Evolutionary conservation across 2,113 vertebrate species (phyloP), one percentile per base, ranked within the genome.

Genomic region (Crotalus viridis): DNA sequence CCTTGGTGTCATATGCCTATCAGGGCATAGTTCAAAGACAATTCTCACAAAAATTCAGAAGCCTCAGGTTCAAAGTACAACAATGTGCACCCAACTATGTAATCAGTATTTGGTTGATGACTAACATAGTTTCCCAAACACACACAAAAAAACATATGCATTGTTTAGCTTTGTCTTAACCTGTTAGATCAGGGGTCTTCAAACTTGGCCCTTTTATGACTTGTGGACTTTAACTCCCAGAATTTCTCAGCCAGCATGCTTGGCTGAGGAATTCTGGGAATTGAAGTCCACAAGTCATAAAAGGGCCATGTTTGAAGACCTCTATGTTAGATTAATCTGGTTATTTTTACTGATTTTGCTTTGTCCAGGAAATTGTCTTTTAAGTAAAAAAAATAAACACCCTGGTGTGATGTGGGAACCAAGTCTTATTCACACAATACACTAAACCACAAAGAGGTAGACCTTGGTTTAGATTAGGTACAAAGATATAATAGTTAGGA

Each of bases 11-110:
- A 3, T 93, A 61, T 88, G 86, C 86, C 57, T 94, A 64, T 33
- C 46, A 74, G 17, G 64, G 89, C 89, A 56, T 56, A 91, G 17
- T 85, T 39, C 90, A 88, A 85, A n/a, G 85, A 74, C 94, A 59
- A 24, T 85, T 85, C 0, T 48, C 28, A 5, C 8, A 4, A 56
- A 56, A 69, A 55, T n/a, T 33, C 12, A 74, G n/a, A 74, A 74
- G 2, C 64, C n/a, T 15, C n/a, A 19, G 0, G n/a, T 74, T 17
- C 64, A 74, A 74, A 74, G n/a, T 74, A 33, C n/a, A 74, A 33
- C 13, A 74, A 33, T 7, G 64, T 33, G n/a, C 2, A 0, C 5
- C 64, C 15, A 1, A 74, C 64, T 5, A 2, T 74, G 13, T 33
- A 13, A 28, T 33, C 64, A 33, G 13, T 74, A 33, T 74, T 74